A percentile compares a stretch with the other conserved stretches of the same genome.
phyloP scores from a whole-genome alignment of 2,888 invertebrate genomes.

The Sphaerophoria rueppellii region DNA sequence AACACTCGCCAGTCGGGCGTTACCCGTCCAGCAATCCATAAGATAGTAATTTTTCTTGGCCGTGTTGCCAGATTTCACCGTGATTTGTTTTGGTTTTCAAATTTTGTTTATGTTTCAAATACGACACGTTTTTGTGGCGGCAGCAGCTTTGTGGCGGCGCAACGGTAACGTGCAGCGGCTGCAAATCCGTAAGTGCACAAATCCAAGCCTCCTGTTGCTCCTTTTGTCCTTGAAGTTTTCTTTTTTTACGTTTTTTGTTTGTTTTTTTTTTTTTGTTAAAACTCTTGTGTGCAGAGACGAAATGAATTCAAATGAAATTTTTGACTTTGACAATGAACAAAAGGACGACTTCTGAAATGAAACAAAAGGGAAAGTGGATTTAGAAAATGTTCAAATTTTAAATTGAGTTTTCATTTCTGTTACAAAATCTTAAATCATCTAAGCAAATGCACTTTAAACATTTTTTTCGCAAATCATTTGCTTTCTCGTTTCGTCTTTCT shows the following conservation, averaged over 20 bases:
- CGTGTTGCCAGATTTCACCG: conserved; percentile 77
- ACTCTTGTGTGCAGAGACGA: conserved; percentile 22
- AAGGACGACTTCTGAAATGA: conserved; percentile 46
- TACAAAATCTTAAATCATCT: background rate
- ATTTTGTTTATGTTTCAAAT: too few relatives aligned
- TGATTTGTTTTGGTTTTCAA: conserved; percentile 46
- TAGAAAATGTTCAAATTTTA: conserved; percentile 54
- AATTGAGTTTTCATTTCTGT: background rate
- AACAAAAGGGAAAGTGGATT: conserved; percentile 3
- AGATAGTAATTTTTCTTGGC: conserved; percentile 81
- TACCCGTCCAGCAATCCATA: conserved; percentile 83
- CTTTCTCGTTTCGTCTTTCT: conserved; percentile 1
- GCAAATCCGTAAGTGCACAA: conserved; percentile 59
- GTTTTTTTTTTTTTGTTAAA: conserved; percentile 9
- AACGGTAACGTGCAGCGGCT: conserved; percentile 49
- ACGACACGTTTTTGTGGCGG: conserved; percentile 47
- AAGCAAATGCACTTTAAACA: background rate
- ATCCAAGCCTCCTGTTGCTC: conserved; percentile 18
- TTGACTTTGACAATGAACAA: conserved; percentile 40
- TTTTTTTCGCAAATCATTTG: background rate
- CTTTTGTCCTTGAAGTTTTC: conserved; percentile 29
- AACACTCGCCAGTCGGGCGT: conserved; percentile 83
- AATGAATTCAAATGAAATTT: conserved; percentile 31
- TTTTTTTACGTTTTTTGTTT: background rate
- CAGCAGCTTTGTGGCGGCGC: conserved; percentile 64